These are phyloP conservation scores for Cepaea hortensis DNA, from an alignment of 2,888 invertebrate species.

Conservation along the genomic window DNA sequence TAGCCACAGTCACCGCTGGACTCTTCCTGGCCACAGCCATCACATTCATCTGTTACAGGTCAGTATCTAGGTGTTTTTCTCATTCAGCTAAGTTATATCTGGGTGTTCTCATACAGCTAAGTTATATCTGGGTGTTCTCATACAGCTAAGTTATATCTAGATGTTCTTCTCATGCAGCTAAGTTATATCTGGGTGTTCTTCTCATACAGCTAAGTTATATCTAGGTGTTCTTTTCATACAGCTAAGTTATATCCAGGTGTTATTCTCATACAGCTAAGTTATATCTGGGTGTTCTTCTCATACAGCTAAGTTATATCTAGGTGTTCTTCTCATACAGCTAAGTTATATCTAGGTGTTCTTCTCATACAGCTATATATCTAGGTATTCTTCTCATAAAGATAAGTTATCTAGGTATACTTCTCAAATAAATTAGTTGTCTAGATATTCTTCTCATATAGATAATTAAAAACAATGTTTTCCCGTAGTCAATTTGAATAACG, in stretches of 20 bases:
- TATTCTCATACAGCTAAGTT: background rate
- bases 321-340: background rate
- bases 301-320: background rate
- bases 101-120: background rate
- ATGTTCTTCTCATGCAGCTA: no score
- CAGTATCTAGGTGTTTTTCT: conserved; percentile 7
- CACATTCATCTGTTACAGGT: conserved; percentile 77
- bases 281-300: background rate
- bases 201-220: no score
- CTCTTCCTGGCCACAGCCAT: conserved; percentile 74
- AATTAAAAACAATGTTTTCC: no score
- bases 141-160: background rate
- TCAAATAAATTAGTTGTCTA: no score
- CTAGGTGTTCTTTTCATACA: no score
- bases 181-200: no score
- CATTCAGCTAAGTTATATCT: background rate
- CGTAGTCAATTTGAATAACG: no score
- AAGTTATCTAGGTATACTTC: no score
- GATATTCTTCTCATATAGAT: no score
- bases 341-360: background rate
- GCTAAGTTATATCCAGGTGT: background rate
- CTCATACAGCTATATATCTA: background rate
- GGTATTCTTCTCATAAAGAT: no score
- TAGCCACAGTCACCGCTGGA: conserved; percentile 75
- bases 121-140: background rate